Base-by-base conservation (phyloP, 2,888 invertebrate genomes). In the Euzetes globulus region DNA sequence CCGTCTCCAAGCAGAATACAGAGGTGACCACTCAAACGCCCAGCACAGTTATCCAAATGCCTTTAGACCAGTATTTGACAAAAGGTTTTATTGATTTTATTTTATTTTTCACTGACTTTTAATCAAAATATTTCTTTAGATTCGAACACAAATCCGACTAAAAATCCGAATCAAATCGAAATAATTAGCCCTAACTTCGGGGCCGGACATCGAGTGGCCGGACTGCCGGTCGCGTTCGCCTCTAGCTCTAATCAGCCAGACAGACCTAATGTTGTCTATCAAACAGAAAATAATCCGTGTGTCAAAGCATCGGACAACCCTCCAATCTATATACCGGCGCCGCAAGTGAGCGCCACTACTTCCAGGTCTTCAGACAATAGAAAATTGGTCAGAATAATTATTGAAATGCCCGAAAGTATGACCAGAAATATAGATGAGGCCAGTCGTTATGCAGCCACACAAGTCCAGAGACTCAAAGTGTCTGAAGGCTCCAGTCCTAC, bases 391-490 rank as follows among this genome's bases (percentile, higher is more conserved):
- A 6, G 41, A 19, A 68, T 68, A 45, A 41, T 68, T 5, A 68
- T 68, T 33, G 68, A 68, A 68, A 68, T 68, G 68, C 68, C 68
- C 6, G 68, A 37, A n/a, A 37, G 41, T 19, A 19, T 68, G 68
- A 68, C 68, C 45, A 37, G 45, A 22, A 41, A 68, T 68, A 41
- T 68, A 17, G 68, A 68, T 22, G 68, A 68, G 19, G 68, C 68
- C 19, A 68, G 68, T 68, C 37, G 68, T 37, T 68, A 68, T 29
- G 68, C 68, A 22, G 68, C 68, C 68, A 22, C 37, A 3, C 68
- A 68, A n/a, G 41, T 68, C 13, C 37, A 41, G 11, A 13, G 68
- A 15, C 22, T 68, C 2, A 68, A 41, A 15, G 19, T 68, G 4
- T 7, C 19, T 2, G 63, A 29, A 11, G 13, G 19, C 9, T 22